Evolutionary conservation across 2,888 invertebrate genomes (phyloP).

Genomic region (Carterocephalus palaemon): DNA sequence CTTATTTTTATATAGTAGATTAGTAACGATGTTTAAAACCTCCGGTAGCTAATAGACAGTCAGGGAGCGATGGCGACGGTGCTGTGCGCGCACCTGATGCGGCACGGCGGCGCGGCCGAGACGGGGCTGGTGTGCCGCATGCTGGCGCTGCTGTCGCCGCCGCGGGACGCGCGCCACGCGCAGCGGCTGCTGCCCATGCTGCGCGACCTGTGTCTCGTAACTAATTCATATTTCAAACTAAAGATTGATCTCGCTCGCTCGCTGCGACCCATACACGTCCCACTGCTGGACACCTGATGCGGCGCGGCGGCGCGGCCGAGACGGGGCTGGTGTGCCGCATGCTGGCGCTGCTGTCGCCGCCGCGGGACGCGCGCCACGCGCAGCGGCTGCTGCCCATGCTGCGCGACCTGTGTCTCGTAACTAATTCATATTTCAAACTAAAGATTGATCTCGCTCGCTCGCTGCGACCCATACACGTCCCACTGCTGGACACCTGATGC

Average conservation of each 20-base stretch:
- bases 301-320: slow-evolving; percentile 48
- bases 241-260: too few species aligned
- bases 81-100: slow-evolving; percentile 53
- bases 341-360: slow-evolving; percentile 66
- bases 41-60: slow-evolving; percentile 66
- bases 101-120: slow-evolving; percentile 48
- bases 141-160: slow-evolving; percentile 66
- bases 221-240: too few species aligned
- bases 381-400: slow-evolving; percentile 51
- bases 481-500: slow-evolving; percentile 52
- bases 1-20: too few species aligned
- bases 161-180: slow-evolving; percentile 54
- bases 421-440: too few species aligned
- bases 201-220: slow-evolving; percentile 49
- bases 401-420: slow-evolving; percentile 49
- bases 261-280: too few species aligned
- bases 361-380: slow-evolving; percentile 54
- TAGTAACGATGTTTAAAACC: too few species aligned
- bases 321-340: slow-evolving; percentile 59
- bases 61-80: slow-evolving; percentile 64
- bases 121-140: slow-evolving; percentile 59
- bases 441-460: too few species aligned
- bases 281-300: slow-evolving; percentile 52
- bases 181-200: slow-evolving; percentile 51
- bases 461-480: too few species aligned